Percentiles rank a stretch among this genome's conserved stretches.
Evolutionary conservation across 2,113 vertebrate species (phyloP).

Genomic region (Excalfactoria chinensis): DNA sequence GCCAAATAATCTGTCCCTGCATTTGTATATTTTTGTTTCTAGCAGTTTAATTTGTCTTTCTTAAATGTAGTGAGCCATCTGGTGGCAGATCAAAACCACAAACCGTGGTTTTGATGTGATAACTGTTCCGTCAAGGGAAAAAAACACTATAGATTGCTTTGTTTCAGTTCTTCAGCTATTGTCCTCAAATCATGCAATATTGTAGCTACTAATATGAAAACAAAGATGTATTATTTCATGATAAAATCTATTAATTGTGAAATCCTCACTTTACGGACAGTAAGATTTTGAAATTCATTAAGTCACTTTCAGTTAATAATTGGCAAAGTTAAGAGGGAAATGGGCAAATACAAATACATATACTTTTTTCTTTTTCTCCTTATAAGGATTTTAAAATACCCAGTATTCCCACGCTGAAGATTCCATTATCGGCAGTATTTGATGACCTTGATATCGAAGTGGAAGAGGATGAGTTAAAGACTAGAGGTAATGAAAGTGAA

Average conservation of each 20-base stretch:
- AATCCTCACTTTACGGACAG: not conserved
- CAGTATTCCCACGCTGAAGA: conserved; percentile 87
- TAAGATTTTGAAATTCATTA: not conserved
- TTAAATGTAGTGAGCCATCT: conserved; percentile 31
- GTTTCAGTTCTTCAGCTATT: not conserved
- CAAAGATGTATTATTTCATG: rapidly evolving
- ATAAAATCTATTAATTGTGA: not conserved
- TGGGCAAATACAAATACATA: not conserved
- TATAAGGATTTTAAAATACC: conserved; percentile 84
- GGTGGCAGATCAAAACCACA: conserved; percentile 17
- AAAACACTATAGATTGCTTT: not conserved
- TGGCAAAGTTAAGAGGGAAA: not conserved
- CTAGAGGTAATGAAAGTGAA: conserved; percentile 84
- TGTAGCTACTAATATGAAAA: not conserved
- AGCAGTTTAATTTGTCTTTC: not conserved
- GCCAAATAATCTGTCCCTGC: not conserved
- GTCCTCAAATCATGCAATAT: not conserved
- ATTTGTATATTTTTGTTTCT: not conserved
- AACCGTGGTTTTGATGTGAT: not conserved
- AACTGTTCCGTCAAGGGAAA: not conserved
- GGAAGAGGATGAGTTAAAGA: conserved; percentile 91
- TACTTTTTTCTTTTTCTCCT: not conserved
- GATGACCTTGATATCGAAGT: conserved; percentile 94
- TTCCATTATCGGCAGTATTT: conserved; percentile 85
- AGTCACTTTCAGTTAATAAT: not conserved